These are phyloP conservation scores for Tetrax tetrax DNA, from an alignment of 2,113 vertebrate species.

Conservation along the genomic window DNA sequence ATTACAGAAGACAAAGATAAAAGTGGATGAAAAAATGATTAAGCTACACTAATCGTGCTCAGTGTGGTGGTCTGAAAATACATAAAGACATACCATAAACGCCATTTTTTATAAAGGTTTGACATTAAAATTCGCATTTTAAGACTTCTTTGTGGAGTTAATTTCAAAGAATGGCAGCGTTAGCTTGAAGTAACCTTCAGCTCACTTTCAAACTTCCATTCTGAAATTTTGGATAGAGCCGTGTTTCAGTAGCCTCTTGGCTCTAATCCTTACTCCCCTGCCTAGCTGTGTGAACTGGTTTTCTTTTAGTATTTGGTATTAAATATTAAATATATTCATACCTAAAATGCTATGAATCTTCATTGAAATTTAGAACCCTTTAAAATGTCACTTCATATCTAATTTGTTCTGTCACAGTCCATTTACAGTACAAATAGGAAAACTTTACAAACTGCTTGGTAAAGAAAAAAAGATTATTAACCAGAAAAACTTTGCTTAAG, in stretches of 20 bases:
- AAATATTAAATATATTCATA: not conserved
- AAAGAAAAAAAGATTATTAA: not conserved
- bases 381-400: not conserved
- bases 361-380: not conserved
- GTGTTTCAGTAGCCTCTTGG: not conserved
- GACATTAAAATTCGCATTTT: not conserved
- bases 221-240: not conserved
- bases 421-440: not conserved
- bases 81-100: not conserved
- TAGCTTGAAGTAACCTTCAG: not conserved
- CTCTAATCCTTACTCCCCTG: not conserved
- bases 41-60: not conserved
- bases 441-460: not conserved
- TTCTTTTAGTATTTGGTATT: not conserved
- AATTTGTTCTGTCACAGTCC: not conserved
- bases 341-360: not conserved
- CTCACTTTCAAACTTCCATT: not conserved
- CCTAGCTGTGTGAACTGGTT: not conserved
- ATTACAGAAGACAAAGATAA: not conserved
- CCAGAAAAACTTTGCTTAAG: not conserved
- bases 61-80: not conserved
- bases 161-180: not conserved
- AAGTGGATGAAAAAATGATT: conserved; percentile 2
- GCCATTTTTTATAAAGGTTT: not conserved
- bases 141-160: not conserved